phyloP scores from a whole-genome alignment of 2,797 vertebrate species.

The Mastacembelus armatus region DNA sequence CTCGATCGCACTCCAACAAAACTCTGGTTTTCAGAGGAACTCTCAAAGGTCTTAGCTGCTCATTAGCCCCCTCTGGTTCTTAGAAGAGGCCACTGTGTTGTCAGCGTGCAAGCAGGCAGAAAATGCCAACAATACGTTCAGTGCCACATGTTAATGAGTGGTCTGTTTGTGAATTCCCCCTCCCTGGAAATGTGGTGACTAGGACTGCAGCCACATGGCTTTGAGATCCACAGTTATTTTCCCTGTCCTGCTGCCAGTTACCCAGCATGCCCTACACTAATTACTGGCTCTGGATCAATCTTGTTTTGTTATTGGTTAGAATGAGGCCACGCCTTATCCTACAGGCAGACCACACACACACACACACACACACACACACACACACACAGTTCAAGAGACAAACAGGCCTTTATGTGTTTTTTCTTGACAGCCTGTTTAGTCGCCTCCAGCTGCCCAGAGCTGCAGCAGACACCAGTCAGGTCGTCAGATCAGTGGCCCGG shows the following conservation, averaged over 20 bases:
- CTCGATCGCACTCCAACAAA: too few relatives aligned
- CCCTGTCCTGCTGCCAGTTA: constrained; percentile 57
- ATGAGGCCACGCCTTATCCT: constrained; percentile 49
- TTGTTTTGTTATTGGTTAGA: constrained; percentile 46
- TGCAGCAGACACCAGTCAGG: constrained; percentile 29
- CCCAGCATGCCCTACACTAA: constrained; percentile 66
- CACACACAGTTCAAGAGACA: constrained; percentile 45
- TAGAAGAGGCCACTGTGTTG: constrained; percentile 14
- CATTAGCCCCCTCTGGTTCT: constrained; percentile 14
- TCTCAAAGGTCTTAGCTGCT: not conserved
- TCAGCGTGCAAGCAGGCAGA: constrained; percentile 8
- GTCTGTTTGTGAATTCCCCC: constrained; percentile 51
- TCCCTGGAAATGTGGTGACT: constrained; percentile 44
- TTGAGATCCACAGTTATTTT: constrained; percentile 41
- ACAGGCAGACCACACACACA: constrained; percentile 31
- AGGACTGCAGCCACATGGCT: constrained; percentile 11
- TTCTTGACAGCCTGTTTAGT: constrained; percentile 28
- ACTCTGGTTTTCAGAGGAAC: not conserved
- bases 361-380: constrained; percentile 22
- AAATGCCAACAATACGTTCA: constrained; percentile 20
- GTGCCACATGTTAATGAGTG: constrained; percentile 44
- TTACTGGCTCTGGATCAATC: constrained; percentile 57
- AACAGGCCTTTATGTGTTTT: constrained; percentile 66
- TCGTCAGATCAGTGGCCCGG: constrained; percentile 18
- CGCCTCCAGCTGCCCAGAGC: constrained; percentile 25